A percentile compares a stretch with the other conserved stretches of the same genome.
Evolutionary conservation across 2,797 vertebrate genomes (phyloP).

Genomic region (Coluber constrictor): DNA sequence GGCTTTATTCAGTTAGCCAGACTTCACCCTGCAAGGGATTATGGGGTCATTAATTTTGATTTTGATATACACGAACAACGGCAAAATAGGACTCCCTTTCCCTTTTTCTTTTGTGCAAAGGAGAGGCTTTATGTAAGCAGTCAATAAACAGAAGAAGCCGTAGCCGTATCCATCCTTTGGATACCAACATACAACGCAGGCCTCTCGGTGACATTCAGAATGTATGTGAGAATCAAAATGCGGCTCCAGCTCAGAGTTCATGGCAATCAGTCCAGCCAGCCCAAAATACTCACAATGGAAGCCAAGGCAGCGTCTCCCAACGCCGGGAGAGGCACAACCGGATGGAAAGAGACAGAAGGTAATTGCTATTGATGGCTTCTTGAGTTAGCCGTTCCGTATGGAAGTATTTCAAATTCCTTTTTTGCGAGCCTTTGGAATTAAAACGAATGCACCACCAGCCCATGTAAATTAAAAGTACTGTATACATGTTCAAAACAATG

Average conservation of each 20-base stretch:
- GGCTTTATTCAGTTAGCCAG: too few species aligned
- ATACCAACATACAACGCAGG: constrained; percentile 56
- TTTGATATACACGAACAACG: not conserved
- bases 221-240: constrained; percentile 38
- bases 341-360: constrained; percentile 81
- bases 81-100: constrained; percentile 37
- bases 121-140: constrained; percentile 73
- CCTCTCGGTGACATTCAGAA: constrained; percentile 69
- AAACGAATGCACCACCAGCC: not conserved
- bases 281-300: constrained; percentile 43
- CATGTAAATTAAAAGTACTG: not conserved
- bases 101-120: constrained; percentile 59
- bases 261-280: constrained; percentile 55
- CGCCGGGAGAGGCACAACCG: constrained; percentile 86
- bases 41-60: not conserved
- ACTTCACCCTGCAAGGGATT: too few species aligned
- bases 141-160: constrained; percentile 62
- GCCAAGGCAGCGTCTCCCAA: constrained; percentile 65
- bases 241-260: constrained; percentile 24
- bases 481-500: not conserved
- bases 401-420: not conserved
- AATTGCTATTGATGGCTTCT: not conserved
- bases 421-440: not conserved
- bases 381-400: not conserved
- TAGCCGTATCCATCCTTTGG: constrained; percentile 49